These are phyloP conservation scores for Zaprionus davidi DNA, from an alignment of 1,140 invertebrate species.

Conservation along the genomic window DNA sequence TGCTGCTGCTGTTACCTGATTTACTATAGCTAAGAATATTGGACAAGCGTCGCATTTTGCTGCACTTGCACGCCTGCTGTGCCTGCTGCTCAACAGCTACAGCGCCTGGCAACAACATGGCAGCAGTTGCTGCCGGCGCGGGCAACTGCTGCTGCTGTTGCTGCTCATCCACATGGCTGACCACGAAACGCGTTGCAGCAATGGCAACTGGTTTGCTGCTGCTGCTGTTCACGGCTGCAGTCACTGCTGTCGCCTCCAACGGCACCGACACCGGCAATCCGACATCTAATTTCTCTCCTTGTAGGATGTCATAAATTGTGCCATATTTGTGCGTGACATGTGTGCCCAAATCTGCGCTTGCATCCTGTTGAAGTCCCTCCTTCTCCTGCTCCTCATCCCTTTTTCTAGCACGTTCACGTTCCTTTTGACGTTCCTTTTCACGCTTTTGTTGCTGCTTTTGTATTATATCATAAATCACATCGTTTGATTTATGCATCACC, in stretches of 20 bases:
- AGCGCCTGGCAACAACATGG: background rate
- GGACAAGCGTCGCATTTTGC: conserved; percentile 81
- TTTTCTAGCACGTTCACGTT: conserved; percentile 12
- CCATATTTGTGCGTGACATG: conserved; percentile 73
- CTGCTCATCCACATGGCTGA: conserved; percentile 76
- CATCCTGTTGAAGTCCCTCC: conserved; percentile 36
- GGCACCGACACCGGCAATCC: background rate
- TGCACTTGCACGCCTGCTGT: conserved; percentile 58
- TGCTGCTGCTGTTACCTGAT: conserved; percentile 13
- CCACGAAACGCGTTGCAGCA: conserved; percentile 68
- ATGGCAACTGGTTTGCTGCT: conserved; percentile 42
- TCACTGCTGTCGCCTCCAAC: conserved; percentile 29
- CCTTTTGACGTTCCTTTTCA: conserved; percentile 40
- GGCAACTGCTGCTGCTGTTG: conserved; percentile 8
- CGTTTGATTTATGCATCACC: conserved; percentile 45
- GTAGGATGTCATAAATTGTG: conserved; percentile 83
- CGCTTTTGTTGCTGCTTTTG: conserved; percentile 61
- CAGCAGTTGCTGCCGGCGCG: conserved; percentile 17
- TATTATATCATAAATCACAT: conserved; percentile 79
- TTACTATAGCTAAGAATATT: conserved; percentile 78
- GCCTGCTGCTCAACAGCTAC: background rate
- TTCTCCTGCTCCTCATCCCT: conserved; percentile 14
- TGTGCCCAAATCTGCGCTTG: conserved; percentile 47
- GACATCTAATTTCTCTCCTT: conserved; percentile 72
- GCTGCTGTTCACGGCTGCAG: conserved; percentile 37